These are phyloP conservation scores for Megamerina dolium DNA, from an alignment of 2,888 invertebrate genomes.

Conservation along the genomic window DNA sequence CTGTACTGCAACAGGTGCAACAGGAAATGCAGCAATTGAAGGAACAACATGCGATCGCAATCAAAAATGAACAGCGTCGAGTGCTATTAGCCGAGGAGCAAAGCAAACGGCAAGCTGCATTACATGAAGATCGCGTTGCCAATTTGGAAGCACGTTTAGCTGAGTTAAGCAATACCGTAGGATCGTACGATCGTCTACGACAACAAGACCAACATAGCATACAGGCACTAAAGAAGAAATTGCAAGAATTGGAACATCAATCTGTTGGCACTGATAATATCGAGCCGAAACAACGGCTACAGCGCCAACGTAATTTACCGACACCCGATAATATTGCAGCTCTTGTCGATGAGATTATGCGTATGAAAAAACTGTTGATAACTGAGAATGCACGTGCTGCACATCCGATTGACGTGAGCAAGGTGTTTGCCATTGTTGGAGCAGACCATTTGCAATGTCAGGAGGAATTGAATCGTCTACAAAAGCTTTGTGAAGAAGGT, in stretches of 20 bases:
- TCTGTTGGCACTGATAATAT: constrained; percentile 7
- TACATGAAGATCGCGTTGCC: constrained; percentile 72
- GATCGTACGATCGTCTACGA: constrained; percentile 66
- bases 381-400: constrained; percentile 57
- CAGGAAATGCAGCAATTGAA: constrained; percentile 67
- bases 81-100: constrained; percentile 67
- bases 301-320: background rate
- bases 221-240: constrained; percentile 52
- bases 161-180: constrained; percentile 72
- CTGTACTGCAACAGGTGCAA: constrained; percentile 59
- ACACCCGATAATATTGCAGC: background rate
- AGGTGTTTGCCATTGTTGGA: constrained; percentile 51
- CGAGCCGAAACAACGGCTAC: background rate
- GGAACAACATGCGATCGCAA: constrained; percentile 63
- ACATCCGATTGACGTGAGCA: constrained; percentile 57
- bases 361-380: constrained; percentile 57
- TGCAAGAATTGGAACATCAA: constrained; percentile 31
- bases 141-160: constrained; percentile 69
- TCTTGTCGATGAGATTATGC: constrained; percentile 58
- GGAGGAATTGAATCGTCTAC: constrained; percentile 59
- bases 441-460: constrained; percentile 55
- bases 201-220: constrained; percentile 69
- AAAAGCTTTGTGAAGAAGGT: constrained; percentile 59
- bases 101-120: constrained; percentile 60
- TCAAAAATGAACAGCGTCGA: constrained; percentile 68